phyloP scores from a whole-genome alignment of 1,140 invertebrate species.

The Venustaconcha ellipsiformis region DNA sequence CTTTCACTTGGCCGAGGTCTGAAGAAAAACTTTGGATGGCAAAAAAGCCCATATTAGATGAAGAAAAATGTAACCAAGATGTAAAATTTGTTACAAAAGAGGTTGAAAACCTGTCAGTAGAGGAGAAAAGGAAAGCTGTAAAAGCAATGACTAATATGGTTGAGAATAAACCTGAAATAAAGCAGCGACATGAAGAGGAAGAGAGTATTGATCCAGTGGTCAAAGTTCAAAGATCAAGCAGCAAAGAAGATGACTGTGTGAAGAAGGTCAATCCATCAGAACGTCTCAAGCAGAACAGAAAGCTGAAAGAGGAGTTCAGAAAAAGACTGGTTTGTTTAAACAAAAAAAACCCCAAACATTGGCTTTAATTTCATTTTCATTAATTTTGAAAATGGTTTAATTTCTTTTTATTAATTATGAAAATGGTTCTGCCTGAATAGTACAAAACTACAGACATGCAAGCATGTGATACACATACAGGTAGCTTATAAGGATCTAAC shows the following conservation, averaged over 20 bases:
- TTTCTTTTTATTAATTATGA: not conserved
- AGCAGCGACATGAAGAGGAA: conserved; percentile 11
- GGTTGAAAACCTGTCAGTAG: no score
- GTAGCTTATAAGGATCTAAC: no score
- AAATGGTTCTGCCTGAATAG: not conserved
- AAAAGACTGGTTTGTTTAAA: conserved; percentile 45
- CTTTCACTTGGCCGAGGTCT: conserved; percentile 41
- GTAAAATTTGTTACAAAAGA: conserved; percentile 2
- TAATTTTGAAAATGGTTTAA: not conserved
- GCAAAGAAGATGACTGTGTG: conserved; percentile 28
- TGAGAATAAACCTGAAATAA: conserved; percentile 6
- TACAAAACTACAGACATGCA: not conserved
- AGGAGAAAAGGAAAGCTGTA: not conserved
- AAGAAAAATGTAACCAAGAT: not conserved
- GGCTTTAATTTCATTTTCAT: not conserved
- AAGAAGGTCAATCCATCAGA: conserved; percentile 33
- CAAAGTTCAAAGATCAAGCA: conserved; percentile 28
- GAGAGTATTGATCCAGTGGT: conserved; percentile 21
- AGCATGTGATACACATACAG: no score
- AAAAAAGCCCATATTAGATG: conserved; percentile 2
- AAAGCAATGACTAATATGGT: conserved; percentile 23
- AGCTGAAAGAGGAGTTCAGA: conserved; percentile 53
- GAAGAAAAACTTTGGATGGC: not conserved
- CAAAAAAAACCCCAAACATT: not conserved
- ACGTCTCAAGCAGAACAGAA: conserved; percentile 48